Base-by-base conservation (phyloP, 2,113 vertebrate genomes). In the Oreochromis niloticus region DNA sequence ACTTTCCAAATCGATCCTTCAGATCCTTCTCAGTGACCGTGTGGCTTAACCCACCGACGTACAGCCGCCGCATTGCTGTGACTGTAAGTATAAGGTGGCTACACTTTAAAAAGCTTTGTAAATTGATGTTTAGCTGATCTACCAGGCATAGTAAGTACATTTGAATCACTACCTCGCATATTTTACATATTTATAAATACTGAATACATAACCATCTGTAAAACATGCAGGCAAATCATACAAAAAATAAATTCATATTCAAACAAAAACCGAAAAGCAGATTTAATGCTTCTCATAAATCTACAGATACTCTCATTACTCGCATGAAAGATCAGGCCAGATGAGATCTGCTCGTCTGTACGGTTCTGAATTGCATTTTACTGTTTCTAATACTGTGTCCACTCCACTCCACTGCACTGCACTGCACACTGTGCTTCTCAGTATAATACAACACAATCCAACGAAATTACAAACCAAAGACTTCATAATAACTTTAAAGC, bases 1-100 rank as follows among this genome's bases (percentile, higher is more conserved):
- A 99, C 83, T 97, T 98, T 55, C 96, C 95, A 71, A 99, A 98
- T 57, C 97, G 97, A 94, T 97, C 97, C 85, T 96, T 96, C n/a
- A 99, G 94, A 50, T 99, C 99, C 56, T 95, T 96, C 88, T 97
- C 89, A 4, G 98, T 97, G 84, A 99, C 84, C 0, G 91, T 81
- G 85, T 97, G 97, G 83, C 97, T 93, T 46, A 99, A 96, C 13
- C 98, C 99, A 16, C 99, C 98, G 1, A 99, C 71, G 14, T 97
- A 99, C 2, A 99, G 94, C 1, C 99, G 97, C 86, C 90, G 97
- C 83, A 94, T 93, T 61, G 68, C 90, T 90, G 34, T 3, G 22
- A 78, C 73, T 88, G 56, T 14, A 66, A 3, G 6, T 14, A 22
- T 19, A 46, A 14, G 9, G 43, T 75, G 9, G 24, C 34, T 22